Evolutionary conservation across 2,888 invertebrate species (phyloP).

Genomic region (Pinctada fucata): DNA sequence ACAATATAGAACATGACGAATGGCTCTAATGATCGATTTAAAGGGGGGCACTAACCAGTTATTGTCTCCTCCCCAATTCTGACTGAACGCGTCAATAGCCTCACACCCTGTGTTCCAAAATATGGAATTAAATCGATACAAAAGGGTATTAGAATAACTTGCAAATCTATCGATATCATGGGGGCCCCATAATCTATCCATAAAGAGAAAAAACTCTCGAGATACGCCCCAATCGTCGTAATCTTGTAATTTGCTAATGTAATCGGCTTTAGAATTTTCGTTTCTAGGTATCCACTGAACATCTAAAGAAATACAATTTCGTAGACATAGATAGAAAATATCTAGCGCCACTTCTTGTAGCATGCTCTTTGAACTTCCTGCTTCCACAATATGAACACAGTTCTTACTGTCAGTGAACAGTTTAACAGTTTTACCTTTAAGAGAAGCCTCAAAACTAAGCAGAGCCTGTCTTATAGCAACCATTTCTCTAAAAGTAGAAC

Average conservation of each 20-base stretch:
- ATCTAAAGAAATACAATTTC: no score
- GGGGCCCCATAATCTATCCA: slow-evolving; percentile 33
- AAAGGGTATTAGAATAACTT: slow-evolving; percentile 25
- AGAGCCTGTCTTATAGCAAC: slow-evolving; percentile 8
- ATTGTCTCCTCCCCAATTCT: slow-evolving; percentile 13
- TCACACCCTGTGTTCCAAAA: slow-evolving; percentile 22
- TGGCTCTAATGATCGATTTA: slow-evolving; percentile 11
- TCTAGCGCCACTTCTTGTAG: no score
- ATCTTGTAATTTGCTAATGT: slow-evolving; percentile 28
- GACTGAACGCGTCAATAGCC: slow-evolving; percentile 30
- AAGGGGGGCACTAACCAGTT: slow-evolving; percentile 12
- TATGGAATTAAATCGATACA: slow-evolving; percentile 33
- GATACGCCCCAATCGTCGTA: slow-evolving; percentile 31
- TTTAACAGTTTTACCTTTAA: no score
- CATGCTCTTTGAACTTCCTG: slow-evolving; percentile 10
- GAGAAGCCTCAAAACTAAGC: not conserved
- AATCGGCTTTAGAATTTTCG: slow-evolving; percentile 26
- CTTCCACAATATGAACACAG: slow-evolving; percentile 18
- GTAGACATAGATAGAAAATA: no score
- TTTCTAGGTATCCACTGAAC: no score
- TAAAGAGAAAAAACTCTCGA: slow-evolving; percentile 25
- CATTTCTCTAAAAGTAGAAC: slow-evolving; percentile 15
- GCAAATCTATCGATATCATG: slow-evolving; percentile 41
- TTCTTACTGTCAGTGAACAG: not conserved
- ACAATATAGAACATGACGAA: no score